A percentile compares a stretch with the other conserved stretches of the same genome.
These are phyloP conservation scores for Lepidocyrtinus sp. DNA, from an alignment of 2,888 invertebrate genomes.

Conservation along the genomic window DNA sequence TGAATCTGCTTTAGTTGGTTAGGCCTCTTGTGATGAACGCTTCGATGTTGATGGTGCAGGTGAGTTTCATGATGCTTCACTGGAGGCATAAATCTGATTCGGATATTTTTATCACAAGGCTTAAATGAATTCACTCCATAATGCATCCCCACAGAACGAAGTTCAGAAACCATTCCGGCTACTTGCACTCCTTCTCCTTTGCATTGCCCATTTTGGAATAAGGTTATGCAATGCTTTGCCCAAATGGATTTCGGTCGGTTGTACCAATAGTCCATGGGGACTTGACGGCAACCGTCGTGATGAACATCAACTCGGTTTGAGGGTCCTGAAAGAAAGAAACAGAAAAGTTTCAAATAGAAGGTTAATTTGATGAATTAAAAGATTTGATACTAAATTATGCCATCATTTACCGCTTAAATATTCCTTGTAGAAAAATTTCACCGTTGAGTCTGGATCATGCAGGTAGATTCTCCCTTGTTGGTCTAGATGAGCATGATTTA, in stretches of 20 bases:
- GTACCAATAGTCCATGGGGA: constrained; percentile 52
- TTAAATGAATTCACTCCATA: constrained; percentile 53
- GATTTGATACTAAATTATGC: no score
- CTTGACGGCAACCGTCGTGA: constrained; percentile 40
- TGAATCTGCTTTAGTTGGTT: background rate
- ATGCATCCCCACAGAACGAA: constrained; percentile 47
- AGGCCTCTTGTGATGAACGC: background rate
- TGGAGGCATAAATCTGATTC: constrained; percentile 33
- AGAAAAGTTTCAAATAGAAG: background rate
- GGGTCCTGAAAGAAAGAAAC: constrained; percentile 22
- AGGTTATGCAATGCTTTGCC: constrained; percentile 54
- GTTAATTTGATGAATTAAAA: no score
- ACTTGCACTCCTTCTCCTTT: constrained; percentile 50
- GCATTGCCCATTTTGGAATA: constrained; percentile 55
- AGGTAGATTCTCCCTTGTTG: constrained; percentile 21
- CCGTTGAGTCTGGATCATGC: constrained; percentile 33
- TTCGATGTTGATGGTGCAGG: background rate
- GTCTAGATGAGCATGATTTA: constrained; percentile 3
- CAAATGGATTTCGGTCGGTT: constrained; percentile 45
- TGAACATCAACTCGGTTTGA: constrained; percentile 40
- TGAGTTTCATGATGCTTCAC: constrained; percentile 4
- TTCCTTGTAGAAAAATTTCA: constrained; percentile 57
- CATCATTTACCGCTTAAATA: constrained; percentile 38
- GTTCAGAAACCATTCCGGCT: constrained; percentile 50
- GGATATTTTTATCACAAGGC: constrained; percentile 55